phyloP scores from a whole-genome alignment of 64 coral and sea anemone genomes.

The Actinia tenebrosa region DNA sequence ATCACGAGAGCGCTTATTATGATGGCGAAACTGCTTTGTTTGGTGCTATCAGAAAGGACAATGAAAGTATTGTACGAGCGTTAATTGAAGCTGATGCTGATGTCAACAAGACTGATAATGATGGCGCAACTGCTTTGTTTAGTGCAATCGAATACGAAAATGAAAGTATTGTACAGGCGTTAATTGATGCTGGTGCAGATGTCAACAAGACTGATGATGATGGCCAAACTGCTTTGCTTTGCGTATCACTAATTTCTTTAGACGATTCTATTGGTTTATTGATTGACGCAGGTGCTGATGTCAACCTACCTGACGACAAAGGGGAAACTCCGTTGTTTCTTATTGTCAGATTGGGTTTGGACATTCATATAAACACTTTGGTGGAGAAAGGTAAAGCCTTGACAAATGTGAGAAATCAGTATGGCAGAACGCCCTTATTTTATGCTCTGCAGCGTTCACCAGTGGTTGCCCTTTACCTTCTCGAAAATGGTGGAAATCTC shows the following conservation, averaged over 20 bases:
- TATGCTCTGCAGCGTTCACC: neutral
- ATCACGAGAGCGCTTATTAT: no score
- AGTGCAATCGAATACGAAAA: neutral
- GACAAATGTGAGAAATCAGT: neutral
- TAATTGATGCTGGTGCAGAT: constrained; percentile 2
- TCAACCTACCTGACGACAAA: neutral
- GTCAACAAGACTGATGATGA: neutral
- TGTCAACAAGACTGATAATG: neutral
- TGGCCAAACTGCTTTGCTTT: neutral
- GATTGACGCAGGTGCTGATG: neutral
- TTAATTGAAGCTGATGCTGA: neutral
- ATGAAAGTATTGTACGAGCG: neutral
- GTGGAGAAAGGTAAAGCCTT: neutral
- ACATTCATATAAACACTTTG: no score
- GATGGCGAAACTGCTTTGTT: constrained; percentile 1
- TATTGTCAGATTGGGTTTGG: neutral
- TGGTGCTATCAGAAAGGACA: neutral
- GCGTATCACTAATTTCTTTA: neutral
- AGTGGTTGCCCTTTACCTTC: neutral
- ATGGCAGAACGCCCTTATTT: constrained; percentile 9
- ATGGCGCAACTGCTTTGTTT: neutral
- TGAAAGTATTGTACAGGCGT: neutral
- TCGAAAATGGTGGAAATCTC: neutral
- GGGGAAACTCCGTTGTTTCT: neutral
- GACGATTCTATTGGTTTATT: no score